Evolutionary conservation across 2,797 vertebrate genomes (phyloP), one percentile per base, ranked within the genome.

Genomic region (Hirundo rustica): DNA sequence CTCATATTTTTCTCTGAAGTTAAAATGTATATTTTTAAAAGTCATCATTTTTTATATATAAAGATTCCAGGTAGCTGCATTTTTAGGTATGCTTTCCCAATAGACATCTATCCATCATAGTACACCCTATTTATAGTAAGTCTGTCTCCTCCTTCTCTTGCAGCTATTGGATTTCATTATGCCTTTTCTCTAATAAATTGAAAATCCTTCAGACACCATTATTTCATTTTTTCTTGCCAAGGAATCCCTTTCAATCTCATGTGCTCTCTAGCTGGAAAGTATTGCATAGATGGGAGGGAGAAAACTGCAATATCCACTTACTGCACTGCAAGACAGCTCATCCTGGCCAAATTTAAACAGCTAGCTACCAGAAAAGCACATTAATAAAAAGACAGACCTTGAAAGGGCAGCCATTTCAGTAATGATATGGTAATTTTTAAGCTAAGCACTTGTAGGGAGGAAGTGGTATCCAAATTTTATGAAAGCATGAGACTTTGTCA

Each of bases 141-240:
- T 88, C 66, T 30, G 17, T 34, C 66, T 64, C 73, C 92, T 36
- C 38, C 58, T 88, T 88, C 68, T 88, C 70, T 95, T 95, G 65
- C 88, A 94, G 62, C 47, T 81, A n/a, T 20, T 95, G 85, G 70
- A 94, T 95, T 90, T 88, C 62, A 81, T 96, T 93, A 94, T 90
- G 29, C 22, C 17, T 95, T 92, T 85, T 80, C 78, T 78, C 61
- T 72, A 85, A 88, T 78, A 96, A 88, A 91, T 34, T 91, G 73
- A 81, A 95, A 96, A 94, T 54, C 47, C 66, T 92, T 73, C 85
- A 90, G 85, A 51, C 90, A 88, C 54, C 36, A 61, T 77, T 85
- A 93, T 92, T 94, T 72, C 47, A 93, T 84, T 88, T 95, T 55
- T 85, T 88, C 72, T 45, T 75, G 32, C 68, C 72, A 73, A 95